Evolutionary conservation across 2,113 vertebrate species (phyloP).

Genomic region (Crotalus helleri): DNA sequence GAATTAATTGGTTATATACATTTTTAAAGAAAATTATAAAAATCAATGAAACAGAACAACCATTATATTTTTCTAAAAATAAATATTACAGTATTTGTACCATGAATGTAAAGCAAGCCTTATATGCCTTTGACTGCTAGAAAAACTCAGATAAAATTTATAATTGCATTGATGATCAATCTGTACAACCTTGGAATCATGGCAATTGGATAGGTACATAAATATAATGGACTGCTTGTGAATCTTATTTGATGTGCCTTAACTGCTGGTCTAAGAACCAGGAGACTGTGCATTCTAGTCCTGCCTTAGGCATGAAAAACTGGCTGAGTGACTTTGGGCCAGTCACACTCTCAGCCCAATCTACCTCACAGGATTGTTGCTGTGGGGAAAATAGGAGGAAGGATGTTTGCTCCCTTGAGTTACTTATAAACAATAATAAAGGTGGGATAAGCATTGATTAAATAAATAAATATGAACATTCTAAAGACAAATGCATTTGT

Average conservation of each 20-base stretch:
- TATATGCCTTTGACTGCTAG: neutral
- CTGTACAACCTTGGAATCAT: neutral
- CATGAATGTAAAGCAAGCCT: neutral
- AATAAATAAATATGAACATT: neutral
- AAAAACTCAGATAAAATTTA: neutral
- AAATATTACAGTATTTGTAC: neutral
- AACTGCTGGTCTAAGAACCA: neutral
- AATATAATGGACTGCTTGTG: neutral
- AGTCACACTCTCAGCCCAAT: neutral
- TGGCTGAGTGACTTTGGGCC: neutral
- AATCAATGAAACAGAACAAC: neutral
- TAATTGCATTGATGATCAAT: neutral
- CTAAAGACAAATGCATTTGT: neutral
- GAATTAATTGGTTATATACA: neutral
- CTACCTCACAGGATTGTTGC: neutral
- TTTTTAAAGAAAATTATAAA: neutral
- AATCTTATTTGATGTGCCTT: neutral
- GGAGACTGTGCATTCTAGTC: neutral
- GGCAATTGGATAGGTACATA: neutral
- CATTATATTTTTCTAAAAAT: neutral
- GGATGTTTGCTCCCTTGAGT: neutral
- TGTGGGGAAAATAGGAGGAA: neutral
- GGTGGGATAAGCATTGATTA: neutral
- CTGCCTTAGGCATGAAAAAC: neutral
- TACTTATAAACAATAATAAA: neutral